These are phyloP conservation scores for Babylonia areolata DNA, from an alignment of 1,140 invertebrate species.

Conservation along the genomic window DNA sequence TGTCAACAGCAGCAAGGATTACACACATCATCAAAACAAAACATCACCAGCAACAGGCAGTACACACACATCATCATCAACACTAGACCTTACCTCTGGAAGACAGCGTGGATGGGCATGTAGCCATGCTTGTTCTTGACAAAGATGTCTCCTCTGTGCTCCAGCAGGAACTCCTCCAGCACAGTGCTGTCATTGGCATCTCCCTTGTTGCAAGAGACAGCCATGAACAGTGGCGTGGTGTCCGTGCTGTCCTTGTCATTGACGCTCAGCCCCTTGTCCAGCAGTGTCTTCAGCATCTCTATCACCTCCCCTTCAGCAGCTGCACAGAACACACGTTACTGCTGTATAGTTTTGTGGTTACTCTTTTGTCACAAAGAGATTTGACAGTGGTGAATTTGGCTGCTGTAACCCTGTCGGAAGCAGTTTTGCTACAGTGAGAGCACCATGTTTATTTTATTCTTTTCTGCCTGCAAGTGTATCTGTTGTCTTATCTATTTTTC, in stretches of 20 bases:
- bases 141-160: conserved; percentile 63
- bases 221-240: conserved; percentile 66
- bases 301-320: conserved; percentile 59
- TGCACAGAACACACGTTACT: too few species aligned
- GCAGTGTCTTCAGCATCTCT: conserved; percentile 56
- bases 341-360: too few species aligned
- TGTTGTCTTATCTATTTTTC: too few species aligned
- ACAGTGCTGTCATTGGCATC: conserved; percentile 69
- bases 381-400: too few species aligned
- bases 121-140: conserved; percentile 56
- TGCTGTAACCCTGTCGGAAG: too few species aligned
- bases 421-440: too few species aligned
- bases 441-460: too few species aligned
- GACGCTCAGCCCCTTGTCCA: conserved; percentile 62
- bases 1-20: too few species aligned
- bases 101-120: conserved; percentile 77
- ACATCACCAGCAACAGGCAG: too few species aligned
- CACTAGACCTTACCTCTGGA: conserved; percentile 66
- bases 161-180: conserved; percentile 69
- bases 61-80: neutral
- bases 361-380: too few species aligned
- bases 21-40: too few species aligned
- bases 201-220: conserved; percentile 72
- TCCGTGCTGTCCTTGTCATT: conserved; percentile 57
- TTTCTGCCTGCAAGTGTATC: too few species aligned